Evolutionary conservation across 2,113 vertebrate genomes (phyloP).

Genomic region (Hippotragus niger): DNA sequence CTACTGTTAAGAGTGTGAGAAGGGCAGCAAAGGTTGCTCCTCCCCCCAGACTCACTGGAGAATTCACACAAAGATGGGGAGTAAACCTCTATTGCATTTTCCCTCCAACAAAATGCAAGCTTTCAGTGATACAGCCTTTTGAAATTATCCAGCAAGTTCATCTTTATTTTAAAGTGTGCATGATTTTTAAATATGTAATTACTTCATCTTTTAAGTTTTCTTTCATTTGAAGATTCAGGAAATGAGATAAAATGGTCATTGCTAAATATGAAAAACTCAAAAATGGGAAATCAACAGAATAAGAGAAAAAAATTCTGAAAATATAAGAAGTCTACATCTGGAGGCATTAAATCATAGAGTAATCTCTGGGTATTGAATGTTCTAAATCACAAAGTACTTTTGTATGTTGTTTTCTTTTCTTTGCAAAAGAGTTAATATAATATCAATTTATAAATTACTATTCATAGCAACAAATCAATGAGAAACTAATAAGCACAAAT

Average conservation of each 20-base stretch:
- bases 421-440: neutral
- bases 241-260: neutral
- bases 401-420: neutral
- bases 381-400: neutral
- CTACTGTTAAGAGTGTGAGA: slow-evolving; percentile 40
- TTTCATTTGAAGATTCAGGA: neutral
- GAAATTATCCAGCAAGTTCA: neutral
- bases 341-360: neutral
- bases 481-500: neutral
- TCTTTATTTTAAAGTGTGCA: neutral
- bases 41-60: slow-evolving; percentile 10
- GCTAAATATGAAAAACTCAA: slow-evolving; percentile 7
- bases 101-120: neutral
- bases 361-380: neutral
- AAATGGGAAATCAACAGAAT: neutral
- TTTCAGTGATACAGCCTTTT: neutral
- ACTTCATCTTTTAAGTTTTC: neutral
- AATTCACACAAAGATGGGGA: slow-evolving; percentile 33
- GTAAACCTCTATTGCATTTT: slow-evolving; percentile 14
- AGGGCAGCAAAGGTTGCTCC: slow-evolving; percentile 29
- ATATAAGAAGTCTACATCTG: neutral
- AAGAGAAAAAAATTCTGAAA: neutral
- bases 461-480: neutral
- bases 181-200: slow-evolving; percentile 1
- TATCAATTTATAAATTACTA: neutral